phyloP scores from a whole-genome alignment of 2,113 vertebrate genomes.

The Hiodon alosoides region DNA sequence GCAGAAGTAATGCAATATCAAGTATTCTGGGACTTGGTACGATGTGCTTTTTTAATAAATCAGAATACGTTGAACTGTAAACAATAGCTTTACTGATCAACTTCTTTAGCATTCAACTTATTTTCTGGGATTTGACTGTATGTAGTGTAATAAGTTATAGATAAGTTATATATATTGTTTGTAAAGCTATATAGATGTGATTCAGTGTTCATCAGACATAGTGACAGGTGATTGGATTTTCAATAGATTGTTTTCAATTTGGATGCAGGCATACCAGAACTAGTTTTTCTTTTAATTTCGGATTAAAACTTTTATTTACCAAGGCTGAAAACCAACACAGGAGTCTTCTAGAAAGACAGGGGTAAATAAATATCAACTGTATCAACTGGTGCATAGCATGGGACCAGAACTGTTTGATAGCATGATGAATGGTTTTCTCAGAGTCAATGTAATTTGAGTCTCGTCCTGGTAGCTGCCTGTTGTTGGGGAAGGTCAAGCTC shows the following conservation, averaged over 20 bases:
- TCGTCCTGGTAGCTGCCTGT: not conserved
- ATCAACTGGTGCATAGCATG: not conserved
- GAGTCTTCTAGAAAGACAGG: not conserved
- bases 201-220: not conserved
- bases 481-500: not conserved
- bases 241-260: slow-evolving; percentile 12
- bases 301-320: not conserved
- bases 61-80: slow-evolving; percentile 56
- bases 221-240: not conserved
- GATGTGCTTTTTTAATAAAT: slow-evolving; percentile 55
- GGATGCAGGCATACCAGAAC: not conserved
- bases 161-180: too few species aligned
- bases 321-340: not conserved
- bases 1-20: slow-evolving; percentile 13
- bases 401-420: not conserved
- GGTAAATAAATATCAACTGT: not conserved
- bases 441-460: not conserved
- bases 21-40: slow-evolving; percentile 44
- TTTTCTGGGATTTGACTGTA: too few species aligned
- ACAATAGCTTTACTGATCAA: slow-evolving; percentile 44
- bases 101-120: not conserved
- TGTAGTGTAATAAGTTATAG: too few species aligned
- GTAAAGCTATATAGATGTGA: too few species aligned
- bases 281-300: not conserved
- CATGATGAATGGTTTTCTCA: not conserved